Base-by-base conservation (phyloP, 23 tunicate genomes). In the Oikopleura dioica region DNA sequence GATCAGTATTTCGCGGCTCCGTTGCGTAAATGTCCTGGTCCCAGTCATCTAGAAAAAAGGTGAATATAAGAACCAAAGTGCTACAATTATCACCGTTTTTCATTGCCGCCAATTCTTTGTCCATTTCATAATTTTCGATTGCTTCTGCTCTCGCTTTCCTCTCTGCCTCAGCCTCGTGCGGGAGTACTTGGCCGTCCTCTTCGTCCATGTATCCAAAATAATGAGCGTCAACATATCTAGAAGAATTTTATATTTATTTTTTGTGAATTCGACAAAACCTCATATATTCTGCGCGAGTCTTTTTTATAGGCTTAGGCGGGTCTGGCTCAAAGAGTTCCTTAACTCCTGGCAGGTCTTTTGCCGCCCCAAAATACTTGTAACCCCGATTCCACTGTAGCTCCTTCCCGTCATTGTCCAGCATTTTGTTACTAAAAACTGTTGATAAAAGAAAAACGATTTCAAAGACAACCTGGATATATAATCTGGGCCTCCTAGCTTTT, bases 311-410 rank as follows among this genome's bases (percentile, higher is more conserved):
- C 31, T 82, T 59, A 0, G 95, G 88, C 1, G 86, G 72, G 35
- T 86, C 86, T 68, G 86, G 81, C 37, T 81, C 79, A 77, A 94
- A 86, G 29, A 94, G 76, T 51, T 94, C 99, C 36, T 95, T 68
- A 2, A 94, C 99, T 0, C 99, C 99, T 9, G 99, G 99, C 36
- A 94, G 75, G 68, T 94, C 99, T 75, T 86, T 94, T 24, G 99
- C 99, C 0, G 99, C 99, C 1, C 99, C 99, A 63, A 94, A 94
- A 78, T 94, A 86, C 83, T 94, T 94, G 78, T 94, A 94, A 12
- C 99, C 99, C 69, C 88, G 59, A 75, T 94, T 94, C 12, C 99
- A 94, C 0, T 94, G 99, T 58, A 94, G 87, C 67, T 76, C 88
- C 68, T 86, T 86, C 1, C 99, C 99, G 38, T 94, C 99, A 55